Base-by-base conservation (phyloP, 2,797 vertebrate species). In the Acrocephalus scirpaceus region DNA sequence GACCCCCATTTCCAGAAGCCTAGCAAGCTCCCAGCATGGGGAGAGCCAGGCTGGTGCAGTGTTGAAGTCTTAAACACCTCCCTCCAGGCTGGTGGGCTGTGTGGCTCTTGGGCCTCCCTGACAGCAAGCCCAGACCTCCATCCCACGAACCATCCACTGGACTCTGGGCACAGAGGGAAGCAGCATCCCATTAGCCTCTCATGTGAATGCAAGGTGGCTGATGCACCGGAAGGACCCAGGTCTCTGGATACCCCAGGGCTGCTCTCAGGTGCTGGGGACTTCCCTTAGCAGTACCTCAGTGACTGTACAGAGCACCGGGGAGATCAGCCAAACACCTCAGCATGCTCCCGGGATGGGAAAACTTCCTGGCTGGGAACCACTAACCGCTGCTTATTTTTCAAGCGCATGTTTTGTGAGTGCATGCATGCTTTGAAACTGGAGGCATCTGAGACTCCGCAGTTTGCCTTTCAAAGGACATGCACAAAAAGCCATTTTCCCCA, bases 131-230 rank as follows among this genome's bases (percentile, higher is more conserved):
- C 9, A 18, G 5, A 58, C 22, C 45, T 82, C 47, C 22, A 32
- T 62, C 54, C 27, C 40, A 15, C 8, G 6, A 45, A n/a, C 29
- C 44, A 27, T 29, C 16, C 1, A 3, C 47, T 48, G 54, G 32
- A 18, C 30, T 27, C 19, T 0, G 11, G 38, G 29, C 36, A 47
- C 1, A 7, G 36, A 76, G 11, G 17, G 48, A 21, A 74, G 44
- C 6, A 2, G 40, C 7, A 3, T 71, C 16, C 36, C 29, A 3
- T 38, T 19, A 48, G 25, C 30, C 14, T 50, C 44, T n/a, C 1
- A 0, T 0, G 2, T 0, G 2, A 53, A 47, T 60, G 83, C 0
- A 1, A 36, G 48, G 32, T 1, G 8, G 30, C 18, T 22, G 48
- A 22, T 25, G 17, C 3, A 40, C 27, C 2, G 15, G 25, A 51